These are phyloP conservation scores for Drosophila parvula DNA, from an alignment of 1,140 invertebrate species.

Conservation along the genomic window DNA sequence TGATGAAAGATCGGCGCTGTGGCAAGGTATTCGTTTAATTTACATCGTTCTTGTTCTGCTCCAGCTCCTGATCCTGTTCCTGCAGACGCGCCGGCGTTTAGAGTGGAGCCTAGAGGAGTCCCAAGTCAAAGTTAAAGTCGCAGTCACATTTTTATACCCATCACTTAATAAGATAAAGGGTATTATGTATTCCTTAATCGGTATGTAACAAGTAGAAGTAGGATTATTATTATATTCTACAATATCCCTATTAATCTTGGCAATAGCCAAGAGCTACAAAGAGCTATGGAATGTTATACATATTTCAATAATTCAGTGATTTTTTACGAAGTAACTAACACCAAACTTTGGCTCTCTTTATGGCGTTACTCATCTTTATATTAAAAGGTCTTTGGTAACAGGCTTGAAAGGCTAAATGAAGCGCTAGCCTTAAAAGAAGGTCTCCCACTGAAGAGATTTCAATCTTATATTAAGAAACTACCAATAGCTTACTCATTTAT, in stretches of 20 bases:
- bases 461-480: no score
- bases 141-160: constrained; percentile 55
- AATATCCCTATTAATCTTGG: background rate
- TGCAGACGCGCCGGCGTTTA: constrained; percentile 78
- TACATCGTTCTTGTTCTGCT: constrained; percentile 66
- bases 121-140: constrained; percentile 18
- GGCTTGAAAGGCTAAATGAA: background rate
- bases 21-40: constrained; percentile 74
- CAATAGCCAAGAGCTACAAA: no score
- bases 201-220: no score
- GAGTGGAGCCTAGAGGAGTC: constrained; percentile 37
- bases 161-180: background rate
- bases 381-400: no score
- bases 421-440: no score
- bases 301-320: no score
- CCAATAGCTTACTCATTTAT: accelerated
- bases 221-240: no score
- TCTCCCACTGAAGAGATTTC: no score
- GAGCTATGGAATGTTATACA: background rate
- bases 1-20: constrained; percentile 80
- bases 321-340: no score
- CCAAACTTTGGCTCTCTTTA: no score
- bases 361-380: no score
- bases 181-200: background rate
- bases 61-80: constrained; percentile 32